Conservation (phyloP, 2,888 invertebrate genomes). For the Dryadula phaetusa region DNA sequence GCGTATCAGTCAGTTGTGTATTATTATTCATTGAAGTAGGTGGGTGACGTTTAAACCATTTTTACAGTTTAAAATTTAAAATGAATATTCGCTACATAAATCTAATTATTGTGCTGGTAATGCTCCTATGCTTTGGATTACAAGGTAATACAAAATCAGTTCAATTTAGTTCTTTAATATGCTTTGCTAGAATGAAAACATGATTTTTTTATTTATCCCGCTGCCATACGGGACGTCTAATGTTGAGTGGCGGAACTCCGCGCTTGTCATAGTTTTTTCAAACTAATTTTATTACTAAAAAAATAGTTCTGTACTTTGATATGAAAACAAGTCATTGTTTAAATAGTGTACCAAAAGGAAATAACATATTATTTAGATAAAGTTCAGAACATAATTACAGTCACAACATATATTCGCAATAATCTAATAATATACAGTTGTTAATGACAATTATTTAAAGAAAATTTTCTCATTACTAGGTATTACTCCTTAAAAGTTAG, state of each 20-base stretch:
- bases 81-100: conserved; percentile 31
- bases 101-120: conserved; percentile 26
- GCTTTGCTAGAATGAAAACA: too few species aligned
- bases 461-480: too few species aligned
- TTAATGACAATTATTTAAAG: too few species aligned
- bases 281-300: neutral
- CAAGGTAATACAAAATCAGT: conserved; percentile 19
- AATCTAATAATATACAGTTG: too few species aligned
- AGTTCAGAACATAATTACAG: neutral
- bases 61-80: conserved; percentile 14
- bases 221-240: too few species aligned
- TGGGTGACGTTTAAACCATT: conserved; percentile 20
- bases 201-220: too few species aligned
- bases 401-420: too few species aligned
- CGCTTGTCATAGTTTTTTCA: neutral
- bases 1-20: conserved; percentile 27
- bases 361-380: neutral
- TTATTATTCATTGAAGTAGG: conserved; percentile 28
- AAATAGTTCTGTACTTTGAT: neutral
- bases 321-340: too few species aligned
- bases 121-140: conserved; percentile 23
- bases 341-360: neutral
- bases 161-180: too few species aligned
- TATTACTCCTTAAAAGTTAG: too few species aligned
- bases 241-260: too few species aligned